Conservation (phyloP, 2,113 vertebrate species). For the Bostrychus sinensis region DNA sequence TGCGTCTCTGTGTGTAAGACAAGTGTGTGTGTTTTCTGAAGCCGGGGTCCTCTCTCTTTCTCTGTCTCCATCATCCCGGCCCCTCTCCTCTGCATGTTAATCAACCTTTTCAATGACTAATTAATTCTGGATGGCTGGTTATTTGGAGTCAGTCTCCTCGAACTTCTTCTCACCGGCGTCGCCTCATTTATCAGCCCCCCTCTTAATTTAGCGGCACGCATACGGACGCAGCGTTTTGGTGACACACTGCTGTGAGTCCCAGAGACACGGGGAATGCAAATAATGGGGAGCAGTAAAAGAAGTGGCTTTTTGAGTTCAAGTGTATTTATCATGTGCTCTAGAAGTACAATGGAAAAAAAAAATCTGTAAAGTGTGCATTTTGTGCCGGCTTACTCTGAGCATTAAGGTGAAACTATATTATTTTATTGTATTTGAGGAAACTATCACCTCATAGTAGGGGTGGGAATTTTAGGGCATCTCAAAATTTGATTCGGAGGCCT, state of each 20-base stretch:
- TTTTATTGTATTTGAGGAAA: too few species aligned
- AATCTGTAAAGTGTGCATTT: too few species aligned
- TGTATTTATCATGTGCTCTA: not conserved
- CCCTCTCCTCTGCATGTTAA: conserved; percentile 80
- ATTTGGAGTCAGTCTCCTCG: conserved; percentile 59
- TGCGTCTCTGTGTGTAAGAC: conserved; percentile 10
- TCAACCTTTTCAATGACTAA: conserved; percentile 73
- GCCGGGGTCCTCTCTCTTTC: conserved; percentile 42
- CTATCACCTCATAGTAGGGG: too few species aligned
- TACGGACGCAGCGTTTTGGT: conserved; percentile 27
- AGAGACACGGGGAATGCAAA: conserved; percentile 31
- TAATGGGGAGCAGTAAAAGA: conserved; percentile 40
- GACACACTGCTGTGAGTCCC: conserved; percentile 7
- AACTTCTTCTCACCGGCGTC: conserved; percentile 52
- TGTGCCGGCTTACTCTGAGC: too few species aligned
- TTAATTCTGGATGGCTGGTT: conserved; percentile 79
- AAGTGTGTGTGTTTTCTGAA: conserved; percentile 26
- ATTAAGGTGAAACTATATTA: too few species aligned
- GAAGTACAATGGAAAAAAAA: not conserved
- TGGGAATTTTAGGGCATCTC: too few species aligned
- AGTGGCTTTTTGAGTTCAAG: conserved; percentile 9
- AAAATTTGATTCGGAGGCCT: too few species aligned
- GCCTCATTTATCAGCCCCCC: conserved; percentile 65
- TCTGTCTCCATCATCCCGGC: too few species aligned
- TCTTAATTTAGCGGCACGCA: conserved; percentile 68